These are phyloP conservation scores for Adelosebastes latens DNA, from an alignment of 2,797 vertebrate genomes.

Conservation along the genomic window DNA sequence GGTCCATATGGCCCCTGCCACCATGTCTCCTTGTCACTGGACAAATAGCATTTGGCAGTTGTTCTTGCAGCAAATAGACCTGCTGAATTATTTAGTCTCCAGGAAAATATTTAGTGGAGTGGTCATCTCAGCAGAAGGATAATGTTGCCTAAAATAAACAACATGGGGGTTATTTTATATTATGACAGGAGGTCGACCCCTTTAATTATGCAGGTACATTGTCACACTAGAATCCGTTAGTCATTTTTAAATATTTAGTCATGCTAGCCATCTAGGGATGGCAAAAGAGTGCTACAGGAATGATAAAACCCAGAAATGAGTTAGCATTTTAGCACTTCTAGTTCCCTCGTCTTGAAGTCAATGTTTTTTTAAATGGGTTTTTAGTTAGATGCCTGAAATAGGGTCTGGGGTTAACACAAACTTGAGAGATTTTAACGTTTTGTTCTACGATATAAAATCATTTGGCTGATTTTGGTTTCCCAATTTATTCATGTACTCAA, in stretches of 20 bases:
- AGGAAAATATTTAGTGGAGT: slow-evolving; percentile 29
- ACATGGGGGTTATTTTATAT: neutral
- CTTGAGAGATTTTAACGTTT: no score
- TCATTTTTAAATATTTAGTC: neutral
- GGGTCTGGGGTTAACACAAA: no score
- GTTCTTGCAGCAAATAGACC: slow-evolving; percentile 39
- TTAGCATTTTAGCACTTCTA: no score
- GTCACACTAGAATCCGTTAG: neutral
- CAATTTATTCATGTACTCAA: neutral
- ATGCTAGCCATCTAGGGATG: neutral
- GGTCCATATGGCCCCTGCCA: neutral
- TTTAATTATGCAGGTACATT: neutral
- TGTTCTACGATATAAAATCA: no score
- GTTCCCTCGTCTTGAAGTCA: no score
- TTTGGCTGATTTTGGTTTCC: neutral
- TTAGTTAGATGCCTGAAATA: fast-evolving
- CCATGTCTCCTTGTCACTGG: slow-evolving; percentile 11
- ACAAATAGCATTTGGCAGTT: slow-evolving; percentile 40
- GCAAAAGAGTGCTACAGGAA: neutral
- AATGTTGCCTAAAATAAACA: slow-evolving; percentile 14
- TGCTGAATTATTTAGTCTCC: slow-evolving; percentile 58
- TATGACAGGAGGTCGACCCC: neutral
- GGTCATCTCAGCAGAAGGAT: slow-evolving; percentile 19
- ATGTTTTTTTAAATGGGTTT: no score
- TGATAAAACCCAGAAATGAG: no score